Evolutionary conservation across 1,140 invertebrate species (phyloP), one percentile per base, ranked within the genome.

Genomic region (Tigriopus japonicus): DNA sequence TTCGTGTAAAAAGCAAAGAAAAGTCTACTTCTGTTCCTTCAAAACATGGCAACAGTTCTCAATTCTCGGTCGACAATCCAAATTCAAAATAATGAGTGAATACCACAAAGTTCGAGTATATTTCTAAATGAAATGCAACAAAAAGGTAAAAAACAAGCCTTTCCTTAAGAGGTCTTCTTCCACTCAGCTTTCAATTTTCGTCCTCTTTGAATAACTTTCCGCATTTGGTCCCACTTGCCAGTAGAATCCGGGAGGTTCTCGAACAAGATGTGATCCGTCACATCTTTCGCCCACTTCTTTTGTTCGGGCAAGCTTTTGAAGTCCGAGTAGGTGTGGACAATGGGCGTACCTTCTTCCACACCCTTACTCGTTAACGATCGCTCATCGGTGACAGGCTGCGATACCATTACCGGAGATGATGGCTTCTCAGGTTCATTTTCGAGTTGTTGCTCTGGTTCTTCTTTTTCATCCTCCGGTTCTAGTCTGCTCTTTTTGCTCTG

Each of bases 211-310:
- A 63, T 15, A 17, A 40, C 14, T 17, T 19, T 24, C 6, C 24
- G 17, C 24, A 61, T 35, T 40, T 61, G 21, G 17, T 61, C 59
- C 49, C 52, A 61, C 35, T 61, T 61, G 13, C 59, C 59, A 2
- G 59, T 61, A 15, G 15, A 56, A 19, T 61, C 59, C 1, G 59
- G 59, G 9, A 61, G 49, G 49, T 61, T 61, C 40, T 61, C 59
- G 28, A 61, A 61, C 9, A 40, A 23, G 28, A 61, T 54, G 51
- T 61, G 59, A 15, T 61, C 59, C 1, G 59, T 56, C 40, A 40
- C 53, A 24, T 61, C 52, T 35, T 52, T 61, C 6, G 49, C 52
- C 23, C 43, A 61, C 10, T 51, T 54, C 6, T 56, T 19, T 21
- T 55, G 42, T 19, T 19, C 10, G 13, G 59, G 59, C n/a, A 61